A percentile compares a stretch with the other conserved stretches of the same genome.
Conservation (phyloP, 2,888 invertebrate genomes). For the Zootermopsis nevadensis region DNA sequence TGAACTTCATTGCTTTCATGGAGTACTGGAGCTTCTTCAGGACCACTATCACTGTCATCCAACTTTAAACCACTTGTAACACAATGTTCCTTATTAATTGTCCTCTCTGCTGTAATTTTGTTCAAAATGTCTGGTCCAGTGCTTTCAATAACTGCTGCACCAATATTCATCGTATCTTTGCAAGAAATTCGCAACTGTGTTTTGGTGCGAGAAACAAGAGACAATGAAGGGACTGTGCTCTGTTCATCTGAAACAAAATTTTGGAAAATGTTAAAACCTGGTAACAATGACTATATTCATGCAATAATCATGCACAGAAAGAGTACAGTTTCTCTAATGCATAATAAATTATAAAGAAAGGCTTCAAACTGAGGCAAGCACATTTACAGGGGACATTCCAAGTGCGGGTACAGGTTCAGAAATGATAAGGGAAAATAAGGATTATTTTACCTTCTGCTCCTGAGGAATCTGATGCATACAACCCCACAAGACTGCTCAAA, state of each 20-base stretch:
- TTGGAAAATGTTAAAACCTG: too few relatives aligned
- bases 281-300: too few relatives aligned
- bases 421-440: background rate
- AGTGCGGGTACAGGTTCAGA: too few relatives aligned
- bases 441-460: constrained; percentile 35
- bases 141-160: background rate
- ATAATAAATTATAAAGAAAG: too few relatives aligned
- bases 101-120: background rate
- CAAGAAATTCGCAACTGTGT: background rate
- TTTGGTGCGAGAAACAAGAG: background rate
- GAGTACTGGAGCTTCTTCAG: constrained; percentile 35
- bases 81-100: background rate
- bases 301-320: too few relatives aligned
- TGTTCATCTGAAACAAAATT: too few relatives aligned
- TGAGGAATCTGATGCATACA: constrained; percentile 42
- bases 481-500: constrained; percentile 34
- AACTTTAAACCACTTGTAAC: background rate
- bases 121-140: too few relatives aligned
- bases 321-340: too few relatives aligned
- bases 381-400: too few relatives aligned
- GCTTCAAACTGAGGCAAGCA: too few relatives aligned
- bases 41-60: constrained; percentile 9
- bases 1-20: background rate
- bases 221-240: background rate
- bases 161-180: background rate